phyloP scores from a whole-genome alignment of 2,888 invertebrate species.

The Drosophila quinaria region DNA sequence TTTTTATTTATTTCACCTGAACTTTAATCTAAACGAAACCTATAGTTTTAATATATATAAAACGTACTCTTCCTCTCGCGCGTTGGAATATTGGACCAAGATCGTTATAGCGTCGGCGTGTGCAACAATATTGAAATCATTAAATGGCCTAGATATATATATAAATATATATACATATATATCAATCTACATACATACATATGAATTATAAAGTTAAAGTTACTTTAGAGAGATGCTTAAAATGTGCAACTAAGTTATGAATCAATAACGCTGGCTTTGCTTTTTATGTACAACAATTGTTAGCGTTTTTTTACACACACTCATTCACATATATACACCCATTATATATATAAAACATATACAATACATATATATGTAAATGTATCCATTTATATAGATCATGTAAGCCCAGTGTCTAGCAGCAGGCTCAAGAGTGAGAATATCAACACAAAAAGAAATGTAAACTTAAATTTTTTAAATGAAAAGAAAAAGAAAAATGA shows the following conservation, averaged over 20 bases:
- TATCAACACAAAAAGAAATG: constrained; percentile 45
- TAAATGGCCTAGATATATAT: constrained; percentile 44
- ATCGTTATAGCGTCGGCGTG: constrained; percentile 51
- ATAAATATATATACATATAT: constrained; percentile 25
- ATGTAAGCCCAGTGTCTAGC: constrained; percentile 74
- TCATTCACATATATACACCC: constrained; percentile 31
- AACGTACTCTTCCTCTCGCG: constrained; percentile 64
- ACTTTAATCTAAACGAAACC: constrained; percentile 28
- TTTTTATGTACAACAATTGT: constrained; percentile 69
- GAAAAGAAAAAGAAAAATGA: constrained; percentile 12
- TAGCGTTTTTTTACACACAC: constrained; percentile 67
- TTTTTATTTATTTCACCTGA: constrained; percentile 65
- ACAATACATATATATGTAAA: constrained; percentile 35
- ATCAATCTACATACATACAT: constrained; percentile 18
- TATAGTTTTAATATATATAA: constrained; percentile 44
- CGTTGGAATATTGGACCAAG: constrained; percentile 75
- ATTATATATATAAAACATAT: constrained; percentile 35
- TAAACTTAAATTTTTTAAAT: constrained; percentile 50
- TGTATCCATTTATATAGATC: constrained; percentile 51
- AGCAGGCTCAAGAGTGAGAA: constrained; percentile 78
- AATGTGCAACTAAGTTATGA: constrained; percentile 64
- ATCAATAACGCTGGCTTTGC: constrained; percentile 64
- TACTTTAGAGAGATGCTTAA: constrained; percentile 75
- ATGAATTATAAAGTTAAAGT: constrained; percentile 46
- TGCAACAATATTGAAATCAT: constrained; percentile 60